Conservation (phyloP, 2,888 invertebrate species). For the Epinotia ramella region DNA sequence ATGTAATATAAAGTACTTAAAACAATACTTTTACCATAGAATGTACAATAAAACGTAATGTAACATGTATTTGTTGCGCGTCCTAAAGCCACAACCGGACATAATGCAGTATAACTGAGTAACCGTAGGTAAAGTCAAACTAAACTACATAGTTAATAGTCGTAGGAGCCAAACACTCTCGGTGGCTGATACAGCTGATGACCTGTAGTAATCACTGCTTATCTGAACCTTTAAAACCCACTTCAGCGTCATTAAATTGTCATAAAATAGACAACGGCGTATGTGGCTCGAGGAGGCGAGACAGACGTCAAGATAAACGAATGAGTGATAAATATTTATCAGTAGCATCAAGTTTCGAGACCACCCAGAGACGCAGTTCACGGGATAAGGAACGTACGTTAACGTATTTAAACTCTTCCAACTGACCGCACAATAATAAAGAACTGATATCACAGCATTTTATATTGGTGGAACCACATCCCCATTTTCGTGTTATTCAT, state of each 20-base stretch:
- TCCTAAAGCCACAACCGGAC: slow-evolving; percentile 12
- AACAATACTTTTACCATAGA: slow-evolving; percentile 1
- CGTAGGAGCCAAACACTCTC: neutral
- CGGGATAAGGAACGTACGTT: slow-evolving; percentile 14
- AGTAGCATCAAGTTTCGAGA: slow-evolving; percentile 41
- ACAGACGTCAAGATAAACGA: slow-evolving; percentile 39
- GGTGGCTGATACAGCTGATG: neutral
- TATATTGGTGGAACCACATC: slow-evolving; percentile 71
- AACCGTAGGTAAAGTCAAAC: neutral
- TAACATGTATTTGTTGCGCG: slow-evolving; percentile 9
- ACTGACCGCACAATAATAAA: slow-evolving; percentile 56
- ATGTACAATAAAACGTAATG: neutral
- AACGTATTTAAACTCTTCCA: slow-evolving; percentile 37
- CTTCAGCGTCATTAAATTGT: slow-evolving; percentile 40
- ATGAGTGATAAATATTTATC: slow-evolving; percentile 38
- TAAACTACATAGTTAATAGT: neutral
- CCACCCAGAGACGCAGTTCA: slow-evolving; percentile 39
- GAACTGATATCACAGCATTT: slow-evolving; percentile 84
- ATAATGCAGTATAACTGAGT: neutral
- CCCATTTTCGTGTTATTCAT: slow-evolving; percentile 56
- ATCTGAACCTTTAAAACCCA: slow-evolving; percentile 30
- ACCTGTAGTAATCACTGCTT: slow-evolving; percentile 13
- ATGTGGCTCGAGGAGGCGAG: slow-evolving; percentile 34
- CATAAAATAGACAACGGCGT: slow-evolving; percentile 34
- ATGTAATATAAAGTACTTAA: neutral